Base-by-base conservation (phyloP, 1,140 invertebrate genomes). In the Zaprionus africanus region DNA sequence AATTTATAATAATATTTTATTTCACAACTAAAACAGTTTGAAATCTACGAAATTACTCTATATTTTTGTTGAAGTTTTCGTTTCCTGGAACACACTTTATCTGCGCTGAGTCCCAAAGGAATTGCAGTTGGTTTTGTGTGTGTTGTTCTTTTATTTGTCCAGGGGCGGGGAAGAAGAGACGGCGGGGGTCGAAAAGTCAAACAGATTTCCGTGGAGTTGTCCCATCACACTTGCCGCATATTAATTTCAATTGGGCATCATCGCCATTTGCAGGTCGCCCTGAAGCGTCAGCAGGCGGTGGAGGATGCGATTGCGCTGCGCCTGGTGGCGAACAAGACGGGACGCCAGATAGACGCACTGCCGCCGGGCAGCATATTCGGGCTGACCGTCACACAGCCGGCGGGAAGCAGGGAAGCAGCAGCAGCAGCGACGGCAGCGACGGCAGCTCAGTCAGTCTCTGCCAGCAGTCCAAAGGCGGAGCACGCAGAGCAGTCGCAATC, bases 301-400 rank as follows among this genome's bases (percentile, higher is more conserved):
- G 98, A 99, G 94, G 98, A 99, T 93, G 98, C 98, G 34, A 98
- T 99, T 67, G 98, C 98, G 0, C 93, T 99, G 62, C 97, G 98
- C 54, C 94, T 99, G 82, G 96, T 98, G 19, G 97, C 97, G n/a
- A 97, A 94, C 5, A 96, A 98, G 73, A 98, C 96, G 6, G 98
- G 98, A 2, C 95, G 95, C 17, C 94, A 96, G 31, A 94, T 97
- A 59, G 96, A 96, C 56, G 95, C 96, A 49, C 94, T 99, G 66
- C 98, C 98, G 5, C 96, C 97, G 46, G 98, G 98, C 15, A 96
- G 98, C 22, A 98, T 99, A 64, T 99, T 97, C 80, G 98, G 96
- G 4, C 96, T 97, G 95, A 93, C 95, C 38, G 95, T 97, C 5
- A 97, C 96, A 0, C 95, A 95, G 28, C 95, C 95, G n/a, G 41